Evolutionary conservation across 2,888 invertebrate species (phyloP).

Genomic region (Drosophila tanythrix): DNA sequence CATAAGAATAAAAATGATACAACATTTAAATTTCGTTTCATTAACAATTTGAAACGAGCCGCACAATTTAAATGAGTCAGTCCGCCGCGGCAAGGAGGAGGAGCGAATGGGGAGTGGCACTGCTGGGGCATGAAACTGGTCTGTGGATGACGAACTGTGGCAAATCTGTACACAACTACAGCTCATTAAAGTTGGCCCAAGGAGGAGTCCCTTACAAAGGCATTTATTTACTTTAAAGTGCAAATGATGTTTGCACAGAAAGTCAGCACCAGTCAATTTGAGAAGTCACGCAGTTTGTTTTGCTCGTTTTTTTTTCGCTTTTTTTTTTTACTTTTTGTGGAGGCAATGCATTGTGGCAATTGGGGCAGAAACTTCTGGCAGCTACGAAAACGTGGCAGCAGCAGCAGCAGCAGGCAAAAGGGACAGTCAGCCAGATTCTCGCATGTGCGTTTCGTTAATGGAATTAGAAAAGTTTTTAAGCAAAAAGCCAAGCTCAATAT

Average conservation of each 20-base stretch:
- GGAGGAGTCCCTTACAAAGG: constrained; percentile 9
- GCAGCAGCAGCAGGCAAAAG: constrained; percentile 24
- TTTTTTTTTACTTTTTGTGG: neutral
- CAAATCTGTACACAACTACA: constrained; percentile 67
- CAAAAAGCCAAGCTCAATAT: constrained; percentile 67
- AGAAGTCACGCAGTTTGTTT: constrained; percentile 58
- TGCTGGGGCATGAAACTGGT: constrained; percentile 38
- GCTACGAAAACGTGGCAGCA: constrained; percentile 51
- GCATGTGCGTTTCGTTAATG: constrained; percentile 82
- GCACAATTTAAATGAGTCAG: constrained; percentile 13
- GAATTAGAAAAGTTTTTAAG: constrained; percentile 83
- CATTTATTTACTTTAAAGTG: constrained; percentile 60
- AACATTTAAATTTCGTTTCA: constrained; percentile 70
- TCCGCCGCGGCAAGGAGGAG: neutral
- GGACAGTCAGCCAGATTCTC: constrained; percentile 40
- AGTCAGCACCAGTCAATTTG: constrained; percentile 50
- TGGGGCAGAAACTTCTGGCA: constrained; percentile 49
- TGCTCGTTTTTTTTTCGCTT: neutral
- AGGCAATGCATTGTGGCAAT: constrained; percentile 56
- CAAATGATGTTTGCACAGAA: constrained; percentile 32
- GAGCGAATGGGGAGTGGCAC: constrained; percentile 1
- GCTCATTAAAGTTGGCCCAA: constrained; percentile 67
- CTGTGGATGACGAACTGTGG: constrained; percentile 31
- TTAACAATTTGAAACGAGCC: constrained; percentile 55
- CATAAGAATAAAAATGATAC: constrained; percentile 46